Percentiles rank a stretch among this genome's conserved stretches.
phyloP scores from a whole-genome alignment of 2,888 invertebrate genomes.

The Agriotes lineatus region DNA sequence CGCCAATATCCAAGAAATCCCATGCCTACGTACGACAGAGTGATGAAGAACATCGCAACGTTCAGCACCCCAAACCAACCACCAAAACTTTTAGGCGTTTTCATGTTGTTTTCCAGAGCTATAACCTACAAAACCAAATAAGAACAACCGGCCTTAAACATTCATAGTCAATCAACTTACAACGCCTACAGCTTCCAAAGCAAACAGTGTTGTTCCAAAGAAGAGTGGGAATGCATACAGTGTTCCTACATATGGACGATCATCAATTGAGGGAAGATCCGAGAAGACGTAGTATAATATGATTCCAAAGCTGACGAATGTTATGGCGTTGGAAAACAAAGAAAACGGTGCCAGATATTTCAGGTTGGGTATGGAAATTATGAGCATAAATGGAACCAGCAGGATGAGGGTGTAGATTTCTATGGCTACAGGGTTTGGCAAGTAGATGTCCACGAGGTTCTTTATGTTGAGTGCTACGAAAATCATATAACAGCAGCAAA shows the following conservation, averaged over 20 bases:
- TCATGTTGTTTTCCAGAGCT: slow-evolving; percentile 92
- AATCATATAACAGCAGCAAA: slow-evolving; percentile 96
- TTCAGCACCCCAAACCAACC: slow-evolving; percentile 85
- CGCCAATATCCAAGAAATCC: slow-evolving; percentile 89
- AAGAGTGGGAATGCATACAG: slow-evolving; percentile 85
- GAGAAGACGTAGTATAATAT: slow-evolving; percentile 88
- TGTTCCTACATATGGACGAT: slow-evolving; percentile 74
- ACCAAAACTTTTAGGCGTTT: slow-evolving; percentile 82
- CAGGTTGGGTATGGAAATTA: slow-evolving; percentile 87
- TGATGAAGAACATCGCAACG: slow-evolving; percentile 83
- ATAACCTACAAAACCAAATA: slow-evolving; percentile 88
- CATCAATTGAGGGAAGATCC: slow-evolving; percentile 75
- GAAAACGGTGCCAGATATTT: slow-evolving; percentile 92
- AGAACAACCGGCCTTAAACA: too few species aligned
- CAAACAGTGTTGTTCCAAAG: slow-evolving; percentile 96
- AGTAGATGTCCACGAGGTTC: slow-evolving; percentile 59
- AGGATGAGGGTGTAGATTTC: slow-evolving; percentile 60
- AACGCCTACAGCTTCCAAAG: slow-evolving; percentile 94
- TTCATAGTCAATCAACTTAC: too few species aligned
- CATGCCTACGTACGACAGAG: slow-evolving; percentile 80
- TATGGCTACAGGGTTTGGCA: slow-evolving; percentile 48
- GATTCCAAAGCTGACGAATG: slow-evolving; percentile 85
- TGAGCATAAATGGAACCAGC: slow-evolving; percentile 76
- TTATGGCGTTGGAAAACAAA: slow-evolving; percentile 87
- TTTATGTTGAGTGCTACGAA: slow-evolving; percentile 71